Conservation (phyloP, 2,113 vertebrate species). For the Neogale vison region DNA sequence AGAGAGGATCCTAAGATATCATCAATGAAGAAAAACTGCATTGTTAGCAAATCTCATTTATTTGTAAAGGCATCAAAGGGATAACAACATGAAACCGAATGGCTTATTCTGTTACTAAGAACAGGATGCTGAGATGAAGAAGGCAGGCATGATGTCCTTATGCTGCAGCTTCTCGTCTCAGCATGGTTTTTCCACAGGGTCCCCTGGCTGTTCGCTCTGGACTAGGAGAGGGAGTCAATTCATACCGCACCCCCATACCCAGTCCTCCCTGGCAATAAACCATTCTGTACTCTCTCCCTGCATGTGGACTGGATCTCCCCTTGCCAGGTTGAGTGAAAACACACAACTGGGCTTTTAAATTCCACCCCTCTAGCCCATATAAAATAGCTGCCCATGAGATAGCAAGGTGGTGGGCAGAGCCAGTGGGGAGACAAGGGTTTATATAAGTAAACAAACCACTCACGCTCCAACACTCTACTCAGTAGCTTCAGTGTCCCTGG, state of each 20-base stretch:
- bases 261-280: background rate
- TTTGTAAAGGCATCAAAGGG: conserved; percentile 6
- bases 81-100: background rate
- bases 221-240: background rate
- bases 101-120: background rate
- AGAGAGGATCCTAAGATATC: background rate
- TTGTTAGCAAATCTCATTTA: conserved; percentile 36
- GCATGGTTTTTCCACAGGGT: accelerated
- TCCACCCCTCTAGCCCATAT: background rate
- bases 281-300: background rate
- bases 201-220: no score
- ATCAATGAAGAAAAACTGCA: conserved; percentile 51
- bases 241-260: background rate
- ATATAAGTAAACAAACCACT: background rate
- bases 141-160: background rate
- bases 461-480: background rate
- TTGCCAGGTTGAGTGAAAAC: background rate
- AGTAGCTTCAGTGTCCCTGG: background rate
- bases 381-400: accelerated
- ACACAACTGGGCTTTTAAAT: background rate
- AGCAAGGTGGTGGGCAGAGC: accelerated
- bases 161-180: background rate
- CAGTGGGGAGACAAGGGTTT: background rate
- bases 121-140: background rate
- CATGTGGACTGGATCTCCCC: background rate